Evolutionary conservation across 2,888 invertebrate genomes (phyloP), one percentile per base, ranked within the genome.

Genomic region (Alsophila aescularia): DNA sequence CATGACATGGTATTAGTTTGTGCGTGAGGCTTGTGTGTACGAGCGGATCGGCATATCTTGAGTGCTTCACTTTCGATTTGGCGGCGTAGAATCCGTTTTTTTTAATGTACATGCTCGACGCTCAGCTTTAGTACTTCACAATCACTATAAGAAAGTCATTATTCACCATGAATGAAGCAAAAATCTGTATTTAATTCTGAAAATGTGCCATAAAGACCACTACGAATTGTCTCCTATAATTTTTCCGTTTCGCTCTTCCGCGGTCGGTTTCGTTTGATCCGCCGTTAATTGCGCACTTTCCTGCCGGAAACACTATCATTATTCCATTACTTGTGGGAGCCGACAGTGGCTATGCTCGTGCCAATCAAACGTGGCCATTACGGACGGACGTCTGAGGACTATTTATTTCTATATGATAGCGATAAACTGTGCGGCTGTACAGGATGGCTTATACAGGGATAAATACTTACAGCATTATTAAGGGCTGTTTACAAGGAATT

Each of bases 251-350:
- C 50, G 39, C 8, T 63, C 50, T 31, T 31, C 42, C 15, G 18
- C 18, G n/a, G 53, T 50, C 72, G 71, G 75, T 52, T n/a, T 39
- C 64, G 55, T 73, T 77, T 73, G 71, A 76, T 70, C 49, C 37
- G 40, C 16, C 55, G 45, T 56, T 74, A 74, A 77, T 77, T 67
- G 73, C 67, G 53, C 60, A 51, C 66, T 72, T 72, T 74, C 73
- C 67, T 67, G 70, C 65, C 72, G 72, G 74, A 74, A 67, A 60
- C 59, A 18, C 53, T 27, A 50, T 53, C 53, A 76, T 74, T 70
- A 75, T 62, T 54, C 64, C 59, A 71, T 72, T 71, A 73, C 62
- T 69, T 66, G 39, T 24, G 24, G 5, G 24, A 36, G 18, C 10
- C 40, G 32, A 13, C 14, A 15, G 34, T 7, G 35, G 52, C 39